Evolutionary conservation across 2,888 invertebrate genomes (phyloP), one percentile per base, ranked within the genome.

Genomic region (Actias luna): DNA sequence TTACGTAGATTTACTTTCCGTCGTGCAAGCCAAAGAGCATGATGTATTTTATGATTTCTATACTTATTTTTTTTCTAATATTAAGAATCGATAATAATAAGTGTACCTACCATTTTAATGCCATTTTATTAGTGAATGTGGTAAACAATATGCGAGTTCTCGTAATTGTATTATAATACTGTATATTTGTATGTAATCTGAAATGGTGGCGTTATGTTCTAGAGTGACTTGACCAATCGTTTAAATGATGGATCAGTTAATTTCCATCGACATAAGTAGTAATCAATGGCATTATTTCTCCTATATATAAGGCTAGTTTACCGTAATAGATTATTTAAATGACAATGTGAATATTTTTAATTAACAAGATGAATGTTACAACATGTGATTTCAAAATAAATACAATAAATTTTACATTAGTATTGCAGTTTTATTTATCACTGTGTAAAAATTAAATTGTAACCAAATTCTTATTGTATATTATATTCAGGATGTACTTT

Each of bases 331-430:
- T 92, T 93, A 93, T 93, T 92, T 90, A 91, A 93, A 93, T 93
- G 93, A 93, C 92, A 94, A 93, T 94, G 94, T 94, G 93, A 94
- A 94, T 94, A 94, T 94, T 93, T 93, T 93, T 94, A 94, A 93
- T 93, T 93, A 61, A 89, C 91, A 93, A 94, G 92, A 94, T 94
- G 93, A 94, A 94, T 94, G 94, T 92, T 93, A 92, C 88, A 88
- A 92, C 89, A 92, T 93, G 92, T 93, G 91, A 93, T 93, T 93
- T 93, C 92, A 94, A 93, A 93, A 94, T 94, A 94, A 92, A 90
- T 88, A 87, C 85, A 91, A 93, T 93, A 93, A 94, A 94, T 94
- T 93, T 93, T 93, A 92, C 93, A 93, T 88, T 84, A 91, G 84
- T 75, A 65, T 67, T 59, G 66, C 66, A 66, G 69, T 82, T 79